Evolutionary conservation across 2,888 invertebrate genomes (phyloP), one percentile per base, ranked within the genome.

Genomic region (Nesidiocoris tenuis): DNA sequence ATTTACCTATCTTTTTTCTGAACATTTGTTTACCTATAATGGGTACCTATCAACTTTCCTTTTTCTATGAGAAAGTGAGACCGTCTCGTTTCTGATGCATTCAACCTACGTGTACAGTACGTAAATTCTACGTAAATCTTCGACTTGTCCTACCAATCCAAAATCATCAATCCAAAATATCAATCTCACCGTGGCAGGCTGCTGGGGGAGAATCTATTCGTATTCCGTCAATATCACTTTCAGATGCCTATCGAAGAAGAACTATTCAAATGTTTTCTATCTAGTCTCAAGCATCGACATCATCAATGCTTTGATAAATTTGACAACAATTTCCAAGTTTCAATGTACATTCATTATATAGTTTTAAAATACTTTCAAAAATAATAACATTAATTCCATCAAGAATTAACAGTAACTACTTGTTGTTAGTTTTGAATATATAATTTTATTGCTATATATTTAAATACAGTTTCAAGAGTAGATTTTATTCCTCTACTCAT

Each of bases 391-490:
- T 22, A 22, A 25, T 23, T 21, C 22, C 67, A 55, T 17, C 12
- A 67, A 67, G 17, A 67, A 54, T 67, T 66, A 67, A 67, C 67
- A 67, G 39, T 55, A 22, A 56, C 65, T 65, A 67, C 54, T 56
- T 21, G 39, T 22, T 9, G 22, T 66, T 65, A 65, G 39, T 39
- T 56, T 21, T 19, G 39, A 18, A n/a, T n/a, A n/a, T n/a, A 67
- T 55, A 54, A 39, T 56, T 65, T 67, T 67, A 67, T 67, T 67
- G 67, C 67, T 67, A 67, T 55, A n/a, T n/a, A 22, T 67, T 67
- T 9, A 18, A 67, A 23, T 67, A 67, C 67, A 67, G 67, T 19
- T 55, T 66, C n/a, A 25, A 65, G 65, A 1, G 5, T 54, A 54
- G 17, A n/a, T n/a, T n/a, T n/a, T n/a, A n/a, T n/a, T n/a, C n/a